These are phyloP conservation scores for Parnassius glacialis DNA, from an alignment of 2,888 invertebrate species.

Conservation along the genomic window DNA sequence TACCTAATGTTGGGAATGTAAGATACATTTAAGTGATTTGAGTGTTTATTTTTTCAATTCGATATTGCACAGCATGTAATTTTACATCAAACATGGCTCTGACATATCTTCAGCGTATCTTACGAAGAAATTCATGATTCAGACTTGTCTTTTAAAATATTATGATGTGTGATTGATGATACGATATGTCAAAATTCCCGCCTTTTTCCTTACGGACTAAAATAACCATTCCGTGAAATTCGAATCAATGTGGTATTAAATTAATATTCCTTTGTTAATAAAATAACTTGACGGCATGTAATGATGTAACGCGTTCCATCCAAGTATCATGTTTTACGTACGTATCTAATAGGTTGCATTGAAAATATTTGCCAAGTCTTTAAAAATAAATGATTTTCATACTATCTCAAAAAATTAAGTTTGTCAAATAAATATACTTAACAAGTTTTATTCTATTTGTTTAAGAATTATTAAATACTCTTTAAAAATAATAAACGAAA, in stretches of 20 bases:
- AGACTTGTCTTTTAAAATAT: not conserved
- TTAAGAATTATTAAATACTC: not conserved
- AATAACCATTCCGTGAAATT: not conserved
- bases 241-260: not conserved
- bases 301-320: not conserved
- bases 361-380: constrained; percentile 8
- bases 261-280: not conserved
- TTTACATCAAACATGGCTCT: constrained; percentile 3
- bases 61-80: constrained; percentile 10
- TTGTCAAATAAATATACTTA: constrained; percentile 9
- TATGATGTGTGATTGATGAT: not conserved
- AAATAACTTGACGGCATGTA: not conserved
- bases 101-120: constrained; percentile 4
- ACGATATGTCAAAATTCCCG: constrained; percentile 9
- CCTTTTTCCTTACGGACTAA: constrained; percentile 4
- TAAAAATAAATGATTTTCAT: constrained; percentile 13
- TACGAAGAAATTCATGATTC: constrained; percentile 6
- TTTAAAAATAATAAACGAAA: not conserved
- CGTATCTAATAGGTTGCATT: not conserved
- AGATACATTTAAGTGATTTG: constrained; percentile 3
- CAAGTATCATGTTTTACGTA: not conserved
- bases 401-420: constrained; percentile 8
- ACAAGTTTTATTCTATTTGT: constrained; percentile 3
- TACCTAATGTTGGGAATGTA: constrained; percentile 7
- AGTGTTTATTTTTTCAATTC: constrained; percentile 12